A percentile compares a stretch with the other conserved stretches of the same genome.
Conservation (phyloP, 2,888 invertebrate species). For the Ormia ochracea region DNA sequence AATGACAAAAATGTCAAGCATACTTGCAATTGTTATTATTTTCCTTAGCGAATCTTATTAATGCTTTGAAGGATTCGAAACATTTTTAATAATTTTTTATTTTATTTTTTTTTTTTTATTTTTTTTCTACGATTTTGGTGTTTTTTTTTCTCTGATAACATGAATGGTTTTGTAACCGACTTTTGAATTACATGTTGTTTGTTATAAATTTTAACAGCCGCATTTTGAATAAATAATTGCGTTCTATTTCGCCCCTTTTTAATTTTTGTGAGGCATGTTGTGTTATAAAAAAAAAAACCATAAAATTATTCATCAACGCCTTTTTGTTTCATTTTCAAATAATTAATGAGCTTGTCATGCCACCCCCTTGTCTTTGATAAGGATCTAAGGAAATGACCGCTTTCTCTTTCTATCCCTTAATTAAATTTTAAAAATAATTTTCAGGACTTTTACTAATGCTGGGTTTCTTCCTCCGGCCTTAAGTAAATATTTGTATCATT, state of each 20-base stretch:
- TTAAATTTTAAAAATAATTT: not conserved
- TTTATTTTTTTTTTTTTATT: not conserved
- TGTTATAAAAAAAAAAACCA: constrained; percentile 31
- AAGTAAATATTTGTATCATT: constrained; percentile 15
- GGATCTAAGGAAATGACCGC: constrained; percentile 29
- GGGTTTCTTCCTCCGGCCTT: not conserved
- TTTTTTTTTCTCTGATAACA: no score
- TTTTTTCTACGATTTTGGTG: no score
- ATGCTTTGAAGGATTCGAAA: not conserved
- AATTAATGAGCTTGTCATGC: not conserved
- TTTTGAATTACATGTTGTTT: no score
- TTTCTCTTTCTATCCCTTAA: constrained; percentile 2
- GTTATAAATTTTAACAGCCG: not conserved
- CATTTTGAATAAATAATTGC: not conserved
- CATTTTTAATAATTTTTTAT: not conserved
- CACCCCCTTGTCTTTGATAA: constrained; percentile 61
- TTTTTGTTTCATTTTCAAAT: constrained; percentile 4
- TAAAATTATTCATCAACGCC: constrained; percentile 59
- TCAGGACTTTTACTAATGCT: constrained; percentile 2
- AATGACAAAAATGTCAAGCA: constrained; percentile 43
- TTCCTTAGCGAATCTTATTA: not conserved
- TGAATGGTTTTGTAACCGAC: no score
- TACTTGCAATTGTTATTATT: not conserved
- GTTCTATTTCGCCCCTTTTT: not conserved
- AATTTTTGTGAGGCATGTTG: not conserved